These are phyloP conservation scores for Phasia obesa DNA, from an alignment of 2,888 invertebrate species.

Conservation along the genomic window DNA sequence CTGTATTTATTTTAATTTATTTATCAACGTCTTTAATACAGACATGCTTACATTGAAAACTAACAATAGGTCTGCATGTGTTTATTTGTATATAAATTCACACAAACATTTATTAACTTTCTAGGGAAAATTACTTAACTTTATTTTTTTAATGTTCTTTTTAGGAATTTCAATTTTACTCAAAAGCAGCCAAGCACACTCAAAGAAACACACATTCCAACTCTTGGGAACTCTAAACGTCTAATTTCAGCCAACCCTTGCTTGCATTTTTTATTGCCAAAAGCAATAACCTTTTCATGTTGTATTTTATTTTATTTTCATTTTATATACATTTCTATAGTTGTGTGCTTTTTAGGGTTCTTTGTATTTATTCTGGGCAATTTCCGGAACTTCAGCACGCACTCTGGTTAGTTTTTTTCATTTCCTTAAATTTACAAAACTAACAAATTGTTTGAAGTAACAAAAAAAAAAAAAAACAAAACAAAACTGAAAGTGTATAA, in stretches of 20 bases:
- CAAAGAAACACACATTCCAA: constrained; percentile 19
- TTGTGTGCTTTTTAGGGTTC: neutral
- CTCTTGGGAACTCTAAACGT: constrained; percentile 26
- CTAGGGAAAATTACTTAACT: constrained; percentile 60
- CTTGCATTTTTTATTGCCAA: constrained; percentile 43
- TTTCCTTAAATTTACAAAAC: constrained; percentile 74
- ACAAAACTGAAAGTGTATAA: constrained; percentile 42
- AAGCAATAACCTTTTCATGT: constrained; percentile 58
- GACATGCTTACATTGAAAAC: neutral
- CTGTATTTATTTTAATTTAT: no score
- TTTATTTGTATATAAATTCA: neutral
- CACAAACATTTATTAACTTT: neutral
- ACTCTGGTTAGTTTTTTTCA: constrained; percentile 75
- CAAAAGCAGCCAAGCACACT: neutral
- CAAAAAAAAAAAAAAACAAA: neutral
- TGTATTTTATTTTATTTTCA: constrained; percentile 30
- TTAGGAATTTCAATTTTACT: constrained; percentile 57
- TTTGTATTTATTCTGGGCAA: constrained; percentile 68
- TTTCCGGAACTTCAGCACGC: constrained; percentile 79
- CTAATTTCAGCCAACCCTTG: constrained; percentile 46
- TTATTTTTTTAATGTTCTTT: constrained; percentile 29
- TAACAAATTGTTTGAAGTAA: constrained; percentile 67
- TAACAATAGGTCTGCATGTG: neutral
- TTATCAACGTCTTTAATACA: neutral
- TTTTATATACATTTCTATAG: neutral